Evolutionary conservation across 2,888 invertebrate genomes (phyloP).

Genomic region (Camponotus fellah): DNA sequence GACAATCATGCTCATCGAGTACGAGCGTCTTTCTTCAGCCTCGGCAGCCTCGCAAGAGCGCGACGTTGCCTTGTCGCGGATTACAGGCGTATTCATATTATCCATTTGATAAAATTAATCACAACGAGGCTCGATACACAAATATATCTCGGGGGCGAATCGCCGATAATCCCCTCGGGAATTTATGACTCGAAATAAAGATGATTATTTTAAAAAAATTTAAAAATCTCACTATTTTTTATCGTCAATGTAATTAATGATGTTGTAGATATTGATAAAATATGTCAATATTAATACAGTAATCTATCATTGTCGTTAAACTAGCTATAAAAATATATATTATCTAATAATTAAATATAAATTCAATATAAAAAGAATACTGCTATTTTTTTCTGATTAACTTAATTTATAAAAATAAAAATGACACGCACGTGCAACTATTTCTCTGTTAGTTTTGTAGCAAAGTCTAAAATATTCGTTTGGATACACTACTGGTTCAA

Average conservation of each 20-base stretch:
- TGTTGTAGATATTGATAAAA: background rate
- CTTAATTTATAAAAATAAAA: background rate
- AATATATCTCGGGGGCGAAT: background rate
- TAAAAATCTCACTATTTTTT: background rate
- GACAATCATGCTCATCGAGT: constrained; percentile 70
- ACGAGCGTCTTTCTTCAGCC: constrained; percentile 62
- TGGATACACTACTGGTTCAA: background rate
- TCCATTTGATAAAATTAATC: constrained; percentile 41
- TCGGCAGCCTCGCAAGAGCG: constrained; percentile 68
- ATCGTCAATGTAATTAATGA: background rate
- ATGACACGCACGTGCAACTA: background rate
- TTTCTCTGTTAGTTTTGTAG: background rate
- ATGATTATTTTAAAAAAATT: background rate
- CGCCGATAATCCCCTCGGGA: background rate
- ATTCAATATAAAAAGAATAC: background rate
- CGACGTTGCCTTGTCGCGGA: constrained; percentile 63
- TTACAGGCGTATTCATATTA: constrained; percentile 53
- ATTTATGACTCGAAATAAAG: constrained; percentile 1
- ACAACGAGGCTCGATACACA: background rate
- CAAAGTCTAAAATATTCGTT: background rate
- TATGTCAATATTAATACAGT: background rate
- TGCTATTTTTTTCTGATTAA: background rate
- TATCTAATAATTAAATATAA: background rate
- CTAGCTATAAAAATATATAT: background rate
- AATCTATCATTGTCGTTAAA: background rate